phyloP scores from a whole-genome alignment of 2,888 invertebrate genomes.

The Drosophila tanythrix region DNA sequence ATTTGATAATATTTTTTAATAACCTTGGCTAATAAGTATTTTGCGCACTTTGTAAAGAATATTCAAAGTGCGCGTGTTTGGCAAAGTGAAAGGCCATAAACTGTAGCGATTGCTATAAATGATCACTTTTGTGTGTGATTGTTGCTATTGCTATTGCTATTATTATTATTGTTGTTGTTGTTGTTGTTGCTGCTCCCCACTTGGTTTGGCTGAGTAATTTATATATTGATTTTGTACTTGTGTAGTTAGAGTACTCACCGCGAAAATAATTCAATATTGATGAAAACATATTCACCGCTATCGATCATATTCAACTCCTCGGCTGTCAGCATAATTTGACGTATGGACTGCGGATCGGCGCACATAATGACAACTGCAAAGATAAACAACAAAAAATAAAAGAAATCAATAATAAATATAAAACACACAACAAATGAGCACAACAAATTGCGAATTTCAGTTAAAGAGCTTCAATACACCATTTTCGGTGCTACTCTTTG shows the following conservation, averaged over 20 bases:
- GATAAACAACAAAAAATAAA: slow-evolving; percentile 84
- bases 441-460: slow-evolving; percentile 27
- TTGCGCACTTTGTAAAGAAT: slow-evolving; percentile 74
- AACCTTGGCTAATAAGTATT: slow-evolving; percentile 73
- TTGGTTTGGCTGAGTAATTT: slow-evolving; percentile 48
- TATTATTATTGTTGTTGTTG: slow-evolving; percentile 8
- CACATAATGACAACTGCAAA: slow-evolving; percentile 97
- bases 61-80: slow-evolving; percentile 69
- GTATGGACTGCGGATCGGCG: slow-evolving; percentile 93
- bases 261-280: slow-evolving; percentile 98
- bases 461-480: slow-evolving; percentile 17
- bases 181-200: slow-evolving; percentile 7
- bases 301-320: slow-evolving; percentile 97
- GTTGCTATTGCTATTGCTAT: slow-evolving; percentile 17
- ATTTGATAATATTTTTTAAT: slow-evolving; percentile 62
- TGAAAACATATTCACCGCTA: slow-evolving; percentile 98
- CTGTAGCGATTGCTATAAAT: slow-evolving; percentile 64
- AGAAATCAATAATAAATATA: neutral
- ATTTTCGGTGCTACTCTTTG: slow-evolving; percentile 4
- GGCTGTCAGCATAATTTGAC: slow-evolving; percentile 97
- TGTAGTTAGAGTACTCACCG: slow-evolving; percentile 88
- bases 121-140: slow-evolving; percentile 48
- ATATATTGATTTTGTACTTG: slow-evolving; percentile 50
- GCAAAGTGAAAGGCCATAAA: slow-evolving; percentile 74
- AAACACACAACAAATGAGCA: slow-evolving; percentile 24